Evolutionary conservation across 2,888 invertebrate genomes (phyloP).

Genomic region (Leptinotarsa rubiginosa): DNA sequence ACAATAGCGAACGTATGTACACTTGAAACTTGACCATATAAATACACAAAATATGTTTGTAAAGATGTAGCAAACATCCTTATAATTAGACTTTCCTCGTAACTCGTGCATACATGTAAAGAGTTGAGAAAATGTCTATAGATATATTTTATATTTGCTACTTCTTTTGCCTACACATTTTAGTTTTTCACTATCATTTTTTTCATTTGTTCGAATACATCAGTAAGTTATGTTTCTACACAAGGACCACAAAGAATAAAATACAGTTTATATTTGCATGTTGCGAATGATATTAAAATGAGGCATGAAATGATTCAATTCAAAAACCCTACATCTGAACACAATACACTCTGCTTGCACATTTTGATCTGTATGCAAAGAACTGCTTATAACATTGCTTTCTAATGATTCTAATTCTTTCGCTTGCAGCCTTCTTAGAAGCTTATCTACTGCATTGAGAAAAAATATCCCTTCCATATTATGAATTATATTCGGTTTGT

Average conservation of each 20-base stretch:
- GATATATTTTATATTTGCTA: constrained; percentile 18
- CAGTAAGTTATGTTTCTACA: neutral
- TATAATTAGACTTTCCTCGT: neutral
- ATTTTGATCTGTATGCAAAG: constrained; percentile 60
- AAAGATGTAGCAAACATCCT: neutral
- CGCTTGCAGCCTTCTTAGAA: constrained; percentile 44
- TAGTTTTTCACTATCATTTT: neutral
- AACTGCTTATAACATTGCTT: constrained; percentile 53
- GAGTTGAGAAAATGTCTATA: neutral
- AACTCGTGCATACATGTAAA: neutral
- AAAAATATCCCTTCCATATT: constrained; percentile 34
- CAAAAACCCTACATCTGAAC: constrained; percentile 37
- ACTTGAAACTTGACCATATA: too few relatives aligned
- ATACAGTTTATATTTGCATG: constrained; percentile 3
- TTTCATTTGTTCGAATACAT: neutral
- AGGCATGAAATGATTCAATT: constrained; percentile 54
- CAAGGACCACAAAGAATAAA: neutral
- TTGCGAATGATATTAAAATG: constrained; percentile 57
- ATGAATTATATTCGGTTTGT: constrained; percentile 47
- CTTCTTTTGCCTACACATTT: constrained; percentile 5
- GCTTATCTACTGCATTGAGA: constrained; percentile 47
- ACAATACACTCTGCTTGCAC: constrained; percentile 54
- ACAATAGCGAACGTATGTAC: too few relatives aligned
- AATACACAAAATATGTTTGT: neutral
- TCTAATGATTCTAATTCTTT: constrained; percentile 40